Evolutionary conservation across 2,113 vertebrate species (phyloP), one percentile per base, ranked within the genome.

Genomic region (Ascaphus truei): DNA sequence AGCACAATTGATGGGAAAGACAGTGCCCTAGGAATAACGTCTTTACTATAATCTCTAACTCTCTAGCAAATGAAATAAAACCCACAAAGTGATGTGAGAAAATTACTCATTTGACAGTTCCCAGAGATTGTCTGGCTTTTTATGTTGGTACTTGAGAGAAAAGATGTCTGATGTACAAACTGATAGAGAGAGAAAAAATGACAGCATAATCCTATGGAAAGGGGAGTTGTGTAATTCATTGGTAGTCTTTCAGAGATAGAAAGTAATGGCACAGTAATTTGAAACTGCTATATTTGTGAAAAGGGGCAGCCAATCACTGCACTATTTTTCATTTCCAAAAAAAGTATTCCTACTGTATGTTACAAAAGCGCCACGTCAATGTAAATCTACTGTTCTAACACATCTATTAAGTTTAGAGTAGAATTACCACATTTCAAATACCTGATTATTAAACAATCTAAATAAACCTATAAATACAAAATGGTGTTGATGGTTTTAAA

Each of bases 211-310:
- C 62, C 48, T 26, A 53, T 23, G 4, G 23, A 53, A 65, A 53
- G 62, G 41, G 62, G 62, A 65, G 52, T 65, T 65, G 36, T 52
- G 62, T 48, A 50, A 52, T 64, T 5, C 59, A 51, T 64, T 47
- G 36, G 27, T 51, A 53, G 51, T 25, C 51, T 53, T 27, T 50
- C 20, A 36, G 23, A 53, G 23, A 53, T 65, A 37, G 33, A 10
- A 41, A 11, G 34, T 16, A 57, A n/a, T n/a, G n/a, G n/a, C n/a
- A 31, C 20, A 36, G 12, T 6, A 39, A 41, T 34, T 30, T 34
- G 41, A 39, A 52, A 15, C 62, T 65, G 62, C n/a, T n/a, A 52
- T 48, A 53, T 39, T 51, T 53, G 23, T 48, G 30, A 39, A n/a
- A n/a, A n/a, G n/a, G n/a, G n/a, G n/a, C n/a, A n/a, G n/a, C n/a